Conservation (phyloP, 23 tunicate genomes). For the Clavelina lepadiformis region DNA sequence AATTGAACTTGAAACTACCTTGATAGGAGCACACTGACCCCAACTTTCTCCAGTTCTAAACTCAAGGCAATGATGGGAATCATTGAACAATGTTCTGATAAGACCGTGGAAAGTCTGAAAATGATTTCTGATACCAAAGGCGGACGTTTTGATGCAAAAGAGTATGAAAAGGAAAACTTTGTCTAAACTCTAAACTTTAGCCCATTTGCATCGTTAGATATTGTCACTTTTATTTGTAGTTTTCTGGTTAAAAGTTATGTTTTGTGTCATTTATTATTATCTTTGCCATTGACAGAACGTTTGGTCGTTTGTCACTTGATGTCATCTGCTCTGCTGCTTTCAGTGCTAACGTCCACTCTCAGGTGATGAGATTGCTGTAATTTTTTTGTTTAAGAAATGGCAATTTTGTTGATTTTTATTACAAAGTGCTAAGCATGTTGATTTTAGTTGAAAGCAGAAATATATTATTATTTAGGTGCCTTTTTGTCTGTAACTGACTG, state of each 20-base stretch:
- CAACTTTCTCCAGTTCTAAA: slow-evolving; percentile 69
- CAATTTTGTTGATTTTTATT: too few species aligned
- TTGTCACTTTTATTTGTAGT: too few species aligned
- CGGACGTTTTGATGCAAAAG: slow-evolving; percentile 50
- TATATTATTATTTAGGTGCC: too few species aligned
- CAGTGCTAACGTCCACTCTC: slow-evolving; percentile 59
- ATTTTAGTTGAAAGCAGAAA: too few species aligned
- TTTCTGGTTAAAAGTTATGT: too few species aligned
- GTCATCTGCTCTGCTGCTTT: slow-evolving; percentile 69
- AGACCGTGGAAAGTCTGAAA: slow-evolving; percentile 15
- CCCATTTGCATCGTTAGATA: too few species aligned
- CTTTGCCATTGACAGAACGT: too few species aligned
- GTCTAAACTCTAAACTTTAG: neutral
- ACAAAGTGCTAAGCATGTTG: too few species aligned
- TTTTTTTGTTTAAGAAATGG: too few species aligned
- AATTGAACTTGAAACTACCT: too few species aligned
- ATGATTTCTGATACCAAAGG: slow-evolving; percentile 9
- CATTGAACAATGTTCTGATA: slow-evolving; percentile 43
- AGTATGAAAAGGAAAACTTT: slow-evolving; percentile 36
- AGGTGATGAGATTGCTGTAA: slow-evolving; percentile 24
- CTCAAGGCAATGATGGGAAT: slow-evolving; percentile 68
- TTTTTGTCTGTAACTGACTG: neutral
- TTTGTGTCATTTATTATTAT: too few species aligned
- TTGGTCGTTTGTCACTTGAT: slow-evolving; percentile 59
- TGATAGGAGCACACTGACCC: slow-evolving; percentile 41